Percentiles rank a stretch among this genome's conserved stretches.
Evolutionary conservation across 2,888 invertebrate species (phyloP).

Genomic region (Erpobdella octoculata): DNA sequence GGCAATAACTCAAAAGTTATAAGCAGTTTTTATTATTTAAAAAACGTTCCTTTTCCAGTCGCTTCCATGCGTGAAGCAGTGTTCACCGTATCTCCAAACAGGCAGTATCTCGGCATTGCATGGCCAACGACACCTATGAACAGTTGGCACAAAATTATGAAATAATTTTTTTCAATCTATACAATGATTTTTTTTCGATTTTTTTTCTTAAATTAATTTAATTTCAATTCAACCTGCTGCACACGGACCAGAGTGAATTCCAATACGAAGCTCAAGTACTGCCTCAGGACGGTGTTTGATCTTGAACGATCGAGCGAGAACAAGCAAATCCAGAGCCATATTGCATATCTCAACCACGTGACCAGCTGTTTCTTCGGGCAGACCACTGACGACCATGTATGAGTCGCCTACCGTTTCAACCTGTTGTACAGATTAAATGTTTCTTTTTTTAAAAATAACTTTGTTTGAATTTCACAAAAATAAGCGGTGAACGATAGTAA

Average conservation of each 20-base stretch:
- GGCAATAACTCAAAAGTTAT: no score
- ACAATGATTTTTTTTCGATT: no score
- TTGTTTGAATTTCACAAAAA: no score
- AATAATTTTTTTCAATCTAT: background rate
- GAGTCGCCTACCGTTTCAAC: conserved; percentile 38
- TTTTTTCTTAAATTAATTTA: no score
- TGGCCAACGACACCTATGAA: conserved; percentile 32
- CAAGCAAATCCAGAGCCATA: conserved; percentile 38
- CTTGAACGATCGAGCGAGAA: conserved; percentile 33
- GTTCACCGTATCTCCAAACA: conserved; percentile 34
- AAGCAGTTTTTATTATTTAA: no score
- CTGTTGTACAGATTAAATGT: no score
- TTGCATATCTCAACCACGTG: conserved; percentile 39
- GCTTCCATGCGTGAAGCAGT: conserved; percentile 33
- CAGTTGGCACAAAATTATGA: background rate
- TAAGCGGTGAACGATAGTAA: no score
- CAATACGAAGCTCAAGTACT: conserved; percentile 37
- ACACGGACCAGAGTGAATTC: conserved; percentile 42
- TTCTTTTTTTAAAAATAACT: no score
- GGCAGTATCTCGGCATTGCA: conserved; percentile 34
- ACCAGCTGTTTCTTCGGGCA: conserved; percentile 57
- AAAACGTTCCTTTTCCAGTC: conserved; percentile 29
- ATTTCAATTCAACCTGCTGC: conserved; percentile 4
- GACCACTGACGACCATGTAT: conserved; percentile 38
- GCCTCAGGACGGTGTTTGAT: conserved; percentile 39